Percentiles rank a stretch among this genome's conserved stretches.
Conservation (phyloP, 2,888 invertebrate species). For the Zygaena filipendulae region DNA sequence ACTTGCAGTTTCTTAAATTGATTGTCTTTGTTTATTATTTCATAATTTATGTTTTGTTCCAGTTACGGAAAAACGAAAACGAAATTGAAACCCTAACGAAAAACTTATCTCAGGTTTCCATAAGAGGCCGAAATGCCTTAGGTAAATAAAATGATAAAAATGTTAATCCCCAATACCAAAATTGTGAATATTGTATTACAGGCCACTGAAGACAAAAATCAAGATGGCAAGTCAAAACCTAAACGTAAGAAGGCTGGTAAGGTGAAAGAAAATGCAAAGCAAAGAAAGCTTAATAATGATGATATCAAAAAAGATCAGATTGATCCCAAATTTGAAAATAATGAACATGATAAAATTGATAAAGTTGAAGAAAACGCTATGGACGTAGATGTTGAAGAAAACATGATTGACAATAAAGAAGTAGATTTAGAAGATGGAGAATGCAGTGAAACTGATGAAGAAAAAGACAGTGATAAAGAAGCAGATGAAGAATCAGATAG, state of each 20-base stretch:
- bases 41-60: constrained; percentile 24
- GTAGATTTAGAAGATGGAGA: constrained; percentile 73
- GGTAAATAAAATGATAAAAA: constrained; percentile 53
- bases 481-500: constrained; percentile 34
- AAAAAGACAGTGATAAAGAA: constrained; percentile 19
- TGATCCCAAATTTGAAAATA: constrained; percentile 10
- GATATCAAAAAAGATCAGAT: constrained; percentile 7
- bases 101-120: constrained; percentile 61
- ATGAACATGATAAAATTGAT: constrained; percentile 7
- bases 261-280: constrained; percentile 18
- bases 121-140: constrained; percentile 55
- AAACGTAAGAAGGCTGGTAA: constrained; percentile 30
- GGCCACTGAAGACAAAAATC: constrained; percentile 34
- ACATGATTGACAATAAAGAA: constrained; percentile 14
- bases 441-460: constrained; percentile 66
- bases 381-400: constrained; percentile 37
- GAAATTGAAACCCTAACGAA: constrained; percentile 57
- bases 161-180: constrained; percentile 50
- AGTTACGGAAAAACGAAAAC: constrained; percentile 41
- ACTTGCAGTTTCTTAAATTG: not conserved
- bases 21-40: not conserved
- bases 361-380: constrained; percentile 10
- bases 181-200: constrained; percentile 52
- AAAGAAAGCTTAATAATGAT: constrained; percentile 15
- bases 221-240: constrained; percentile 24